These are phyloP conservation scores for Plodia interpunctella DNA, from an alignment of 1,140 invertebrate genomes.

Conservation along the genomic window DNA sequence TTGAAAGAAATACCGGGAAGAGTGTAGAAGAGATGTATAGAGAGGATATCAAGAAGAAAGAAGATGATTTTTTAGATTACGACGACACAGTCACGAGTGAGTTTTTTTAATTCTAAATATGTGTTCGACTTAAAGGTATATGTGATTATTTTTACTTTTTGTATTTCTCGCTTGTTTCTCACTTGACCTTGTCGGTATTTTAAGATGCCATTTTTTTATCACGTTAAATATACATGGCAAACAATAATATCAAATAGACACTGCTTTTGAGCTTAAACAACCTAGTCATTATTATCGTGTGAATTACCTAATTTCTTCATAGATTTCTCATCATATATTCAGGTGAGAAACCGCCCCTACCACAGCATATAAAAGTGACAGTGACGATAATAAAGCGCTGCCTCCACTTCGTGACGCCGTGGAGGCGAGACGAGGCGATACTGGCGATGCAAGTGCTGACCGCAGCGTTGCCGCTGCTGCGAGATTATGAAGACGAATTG, in stretches of 20 bases:
- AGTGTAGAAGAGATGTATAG: constrained; percentile 77
- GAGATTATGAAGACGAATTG: constrained; percentile 78
- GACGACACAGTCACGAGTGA: constrained; percentile 53
- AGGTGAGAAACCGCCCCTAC: constrained; percentile 74
- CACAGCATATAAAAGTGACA: constrained; percentile 78
- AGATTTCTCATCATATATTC: constrained; percentile 11
- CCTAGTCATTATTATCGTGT: too few species aligned
- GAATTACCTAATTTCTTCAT: too few species aligned
- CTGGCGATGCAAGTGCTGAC: constrained; percentile 79
- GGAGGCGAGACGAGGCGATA: constrained; percentile 73
- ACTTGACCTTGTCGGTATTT: too few species aligned
- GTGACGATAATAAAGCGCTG: constrained; percentile 77
- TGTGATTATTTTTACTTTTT: too few species aligned
- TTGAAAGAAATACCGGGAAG: constrained; percentile 48
- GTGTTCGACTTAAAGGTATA: too few species aligned
- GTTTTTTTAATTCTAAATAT: constrained; percentile 16
- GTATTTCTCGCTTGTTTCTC: too few species aligned
- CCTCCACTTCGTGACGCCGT: constrained; percentile 80
- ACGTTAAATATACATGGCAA: too few species aligned
- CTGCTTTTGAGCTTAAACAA: too few species aligned
- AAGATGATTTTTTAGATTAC: constrained; percentile 47
- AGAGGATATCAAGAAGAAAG: constrained; percentile 67
- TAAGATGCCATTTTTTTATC: too few species aligned
- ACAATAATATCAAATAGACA: too few species aligned
- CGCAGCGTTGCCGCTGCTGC: constrained; percentile 78